Evolutionary conservation across 2,113 vertebrate genomes (phyloP).

Genomic region (Anthoscopus minutus): DNA sequence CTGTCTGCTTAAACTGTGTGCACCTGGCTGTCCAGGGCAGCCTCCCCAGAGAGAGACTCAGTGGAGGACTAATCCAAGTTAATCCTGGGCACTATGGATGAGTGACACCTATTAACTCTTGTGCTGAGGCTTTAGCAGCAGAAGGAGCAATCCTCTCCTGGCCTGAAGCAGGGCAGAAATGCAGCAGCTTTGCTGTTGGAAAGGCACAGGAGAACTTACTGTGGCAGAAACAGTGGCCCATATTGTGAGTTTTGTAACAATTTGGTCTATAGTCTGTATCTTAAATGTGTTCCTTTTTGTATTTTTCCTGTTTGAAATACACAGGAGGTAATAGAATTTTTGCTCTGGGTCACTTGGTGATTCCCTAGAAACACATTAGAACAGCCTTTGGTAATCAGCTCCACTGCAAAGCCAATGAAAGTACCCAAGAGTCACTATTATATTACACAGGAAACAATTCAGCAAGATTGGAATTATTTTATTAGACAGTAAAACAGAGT

Average conservation of each 20-base stretch:
- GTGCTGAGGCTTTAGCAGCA: neutral
- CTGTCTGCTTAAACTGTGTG: neutral
- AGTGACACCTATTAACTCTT: neutral
- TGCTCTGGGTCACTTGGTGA: neutral
- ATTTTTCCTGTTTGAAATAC: neutral
- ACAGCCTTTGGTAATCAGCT: neutral
- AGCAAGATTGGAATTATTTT: neutral
- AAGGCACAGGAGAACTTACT: neutral
- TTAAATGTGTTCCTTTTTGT: neutral
- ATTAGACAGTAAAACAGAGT: neutral
- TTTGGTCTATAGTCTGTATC: neutral
- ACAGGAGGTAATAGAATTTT: neutral
- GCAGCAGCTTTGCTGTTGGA: neutral
- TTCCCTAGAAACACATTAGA: neutral
- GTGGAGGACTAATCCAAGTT: neutral
- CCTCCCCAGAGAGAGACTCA: neutral
- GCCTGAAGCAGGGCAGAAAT: neutral
- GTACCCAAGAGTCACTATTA: neutral
- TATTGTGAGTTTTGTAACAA: neutral
- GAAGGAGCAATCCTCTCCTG: neutral
- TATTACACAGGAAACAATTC: neutral
- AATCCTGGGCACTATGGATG: neutral
- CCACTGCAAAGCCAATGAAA: neutral
- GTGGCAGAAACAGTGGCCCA: neutral
- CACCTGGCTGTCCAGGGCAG: neutral